phyloP scores from a whole-genome alignment of 92 coral and sea anemone genomes.

The Parazoanthus darwini region DNA sequence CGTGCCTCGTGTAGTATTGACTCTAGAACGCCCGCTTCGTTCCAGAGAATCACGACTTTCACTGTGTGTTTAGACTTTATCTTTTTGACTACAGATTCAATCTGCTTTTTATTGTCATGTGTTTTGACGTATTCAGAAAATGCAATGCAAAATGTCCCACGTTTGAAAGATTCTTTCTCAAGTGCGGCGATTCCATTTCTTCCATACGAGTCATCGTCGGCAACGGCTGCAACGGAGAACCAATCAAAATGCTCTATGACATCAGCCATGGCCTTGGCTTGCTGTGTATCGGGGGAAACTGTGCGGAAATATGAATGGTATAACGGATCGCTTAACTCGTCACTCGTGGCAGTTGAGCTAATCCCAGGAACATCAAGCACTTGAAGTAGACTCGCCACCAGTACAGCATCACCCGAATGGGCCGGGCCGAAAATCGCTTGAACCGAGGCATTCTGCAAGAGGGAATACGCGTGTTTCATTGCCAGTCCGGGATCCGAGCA shows the following conservation, averaged over 20 bases:
- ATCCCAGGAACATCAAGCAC: constrained; percentile 42
- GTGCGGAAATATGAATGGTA: constrained; percentile 67
- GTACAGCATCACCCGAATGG: too few relatives aligned
- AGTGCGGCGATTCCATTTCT: constrained; percentile 70
- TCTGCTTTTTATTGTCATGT: constrained; percentile 46
- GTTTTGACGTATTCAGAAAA: constrained; percentile 72
- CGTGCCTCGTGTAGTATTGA: constrained; percentile 64
- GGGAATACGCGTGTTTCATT: too few relatives aligned
- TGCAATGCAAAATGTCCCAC: constrained; percentile 73
- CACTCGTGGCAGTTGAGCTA: constrained; percentile 81
- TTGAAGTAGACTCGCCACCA: too few relatives aligned
- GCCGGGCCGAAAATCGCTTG: too few relatives aligned
- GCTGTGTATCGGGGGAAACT: constrained; percentile 61
- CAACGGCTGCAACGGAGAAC: constrained; percentile 64
- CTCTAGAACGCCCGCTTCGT: constrained; percentile 61
- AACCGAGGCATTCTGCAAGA: too few relatives aligned
- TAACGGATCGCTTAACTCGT: constrained; percentile 74
- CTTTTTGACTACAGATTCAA: constrained; percentile 51
- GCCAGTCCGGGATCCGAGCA: too few relatives aligned
- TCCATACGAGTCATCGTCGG: constrained; percentile 52
- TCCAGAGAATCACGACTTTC: constrained; percentile 57
- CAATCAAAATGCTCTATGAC: constrained; percentile 59
- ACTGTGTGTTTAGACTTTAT: constrained; percentile 43
- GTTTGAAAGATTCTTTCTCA: constrained; percentile 62
- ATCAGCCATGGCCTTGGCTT: constrained; percentile 43